A percentile compares a stretch with the other conserved stretches of the same genome.
Evolutionary conservation across 2,113 vertebrate species (phyloP).

Genomic region (Cololabis saira): DNA sequence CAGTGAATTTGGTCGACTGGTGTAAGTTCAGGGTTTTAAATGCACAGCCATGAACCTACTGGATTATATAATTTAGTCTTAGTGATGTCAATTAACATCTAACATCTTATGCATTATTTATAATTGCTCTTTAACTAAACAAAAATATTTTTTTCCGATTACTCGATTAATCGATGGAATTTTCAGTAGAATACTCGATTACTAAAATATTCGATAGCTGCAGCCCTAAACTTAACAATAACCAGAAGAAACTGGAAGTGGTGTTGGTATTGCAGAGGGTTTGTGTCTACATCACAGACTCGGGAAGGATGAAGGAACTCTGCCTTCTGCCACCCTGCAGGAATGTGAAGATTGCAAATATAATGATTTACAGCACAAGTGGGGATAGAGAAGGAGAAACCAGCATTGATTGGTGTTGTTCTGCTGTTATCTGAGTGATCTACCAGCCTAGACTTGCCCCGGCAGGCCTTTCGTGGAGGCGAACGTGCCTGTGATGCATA

Average conservation of each 20-base stretch:
- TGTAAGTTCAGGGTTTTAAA: no score
- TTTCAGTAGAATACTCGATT: no score
- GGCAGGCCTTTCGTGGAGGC: conserved; percentile 45
- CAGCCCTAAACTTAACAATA: no score
- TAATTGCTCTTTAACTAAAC: no score
- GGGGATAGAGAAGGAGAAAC: conserved; percentile 21
- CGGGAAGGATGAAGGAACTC: conserved; percentile 31
- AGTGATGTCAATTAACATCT: no score
- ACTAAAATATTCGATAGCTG: no score
- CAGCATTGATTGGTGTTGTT: conserved; percentile 39
- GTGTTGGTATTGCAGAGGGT: not conserved
- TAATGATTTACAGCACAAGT: conserved; percentile 61
- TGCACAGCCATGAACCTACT: no score
- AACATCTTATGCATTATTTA: no score
- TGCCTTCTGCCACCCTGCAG: conserved; percentile 57
- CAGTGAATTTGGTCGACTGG: no score
- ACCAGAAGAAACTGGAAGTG: conserved; percentile 13
- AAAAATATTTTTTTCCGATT: no score
- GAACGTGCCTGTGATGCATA: conserved; percentile 7
- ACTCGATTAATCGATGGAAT: no score
- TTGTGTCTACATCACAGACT: conserved; percentile 30
- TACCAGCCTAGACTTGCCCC: conserved; percentile 71
- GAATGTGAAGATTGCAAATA: conserved; percentile 76
- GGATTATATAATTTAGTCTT: no score
- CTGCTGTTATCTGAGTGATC: conserved; percentile 56